phyloP scores from a whole-genome alignment of 2,113 vertebrate species.

The Myotis lucifugus region DNA sequence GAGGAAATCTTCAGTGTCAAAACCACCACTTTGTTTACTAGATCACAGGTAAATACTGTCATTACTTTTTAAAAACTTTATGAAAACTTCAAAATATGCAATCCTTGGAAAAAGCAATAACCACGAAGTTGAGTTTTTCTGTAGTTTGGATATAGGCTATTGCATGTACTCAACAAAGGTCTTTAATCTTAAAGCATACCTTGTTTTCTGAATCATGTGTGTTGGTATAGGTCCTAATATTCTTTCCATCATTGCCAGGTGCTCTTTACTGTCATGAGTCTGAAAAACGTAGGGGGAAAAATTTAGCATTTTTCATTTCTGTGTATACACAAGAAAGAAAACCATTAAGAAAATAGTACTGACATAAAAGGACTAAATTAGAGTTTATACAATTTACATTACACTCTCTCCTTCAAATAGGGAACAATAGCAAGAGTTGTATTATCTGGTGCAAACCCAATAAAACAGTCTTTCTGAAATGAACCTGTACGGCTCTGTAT shows the following conservation, averaged over 20 bases:
- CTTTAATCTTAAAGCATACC: conserved; percentile 80
- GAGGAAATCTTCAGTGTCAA: neutral
- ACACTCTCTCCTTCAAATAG: neutral
- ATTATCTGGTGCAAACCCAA: neutral
- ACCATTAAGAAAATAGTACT: neutral
- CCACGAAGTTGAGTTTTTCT: neutral
- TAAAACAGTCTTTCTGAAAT: neutral
- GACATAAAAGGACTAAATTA: neutral
- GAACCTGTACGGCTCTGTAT: neutral
- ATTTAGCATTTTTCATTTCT: neutral
- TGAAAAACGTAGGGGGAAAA: conserved; percentile 75
- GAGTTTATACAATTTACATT: neutral
- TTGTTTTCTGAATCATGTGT: conserved; percentile 95
- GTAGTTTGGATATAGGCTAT: neutral
- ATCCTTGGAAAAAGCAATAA: neutral
- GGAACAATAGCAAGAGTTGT: neutral
- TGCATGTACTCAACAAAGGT: neutral
- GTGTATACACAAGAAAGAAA: neutral
- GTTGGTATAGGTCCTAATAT: conserved; percentile 94
- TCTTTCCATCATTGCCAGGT: conserved; percentile 98
- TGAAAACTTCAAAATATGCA: neutral
- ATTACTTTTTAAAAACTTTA: conserved; percentile 28
- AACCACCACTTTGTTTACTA: neutral
- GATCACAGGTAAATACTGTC: neutral
- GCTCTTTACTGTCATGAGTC: conserved; percentile 98